Evolutionary conservation across 2,797 vertebrate species (phyloP), one percentile per base, ranked within the genome.

Genomic region (Danio tinwini): DNA sequence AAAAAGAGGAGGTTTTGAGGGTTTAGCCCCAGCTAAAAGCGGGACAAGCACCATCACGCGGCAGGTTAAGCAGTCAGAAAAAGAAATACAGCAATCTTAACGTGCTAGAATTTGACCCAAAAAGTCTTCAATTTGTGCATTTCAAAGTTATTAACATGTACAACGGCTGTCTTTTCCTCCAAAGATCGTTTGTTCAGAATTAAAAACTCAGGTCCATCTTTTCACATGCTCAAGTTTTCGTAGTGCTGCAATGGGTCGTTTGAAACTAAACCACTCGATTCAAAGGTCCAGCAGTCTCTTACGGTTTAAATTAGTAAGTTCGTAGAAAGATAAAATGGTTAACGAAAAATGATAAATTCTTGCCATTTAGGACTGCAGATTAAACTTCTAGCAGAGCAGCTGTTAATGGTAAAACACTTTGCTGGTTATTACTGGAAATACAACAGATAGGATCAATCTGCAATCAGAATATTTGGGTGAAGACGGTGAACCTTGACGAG

Each of bases 21-120:
- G 17, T 53, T 83, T 62, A 52, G 59, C 14, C 55, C 74, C 72
- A 68, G 19, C 29, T 47, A 45, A 72, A 61, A 59, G 72, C 12
- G 17, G 58, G 80, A 64, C 76, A 81, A 84, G 84, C 86, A 87
- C 84, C 86, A 85, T 81, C 45, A 74, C 47, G 14, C 47, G 14
- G 39, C 37, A 17, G 14, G 37, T 82, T 14, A 40, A 61, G 76
- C 76, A 59, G 64, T 68, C 63, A 68, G 63, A 58, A 49, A 7
- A 21, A 12, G n/a, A n/a, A 29, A 29, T 37, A 40, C 16, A 49
- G 40, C 14, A 7, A 14, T 21, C 39, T 52, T 44, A 55, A 53
- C 50, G 1, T 16, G 55, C 50, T 17, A 21, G n/a, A 53, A 49
- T 50, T 8, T 19, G 68, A 29, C 29, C 50, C 0, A 70, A 37